phyloP scores from a whole-genome alignment of 2,113 vertebrate genomes.

The Colistium nudipinnis region DNA sequence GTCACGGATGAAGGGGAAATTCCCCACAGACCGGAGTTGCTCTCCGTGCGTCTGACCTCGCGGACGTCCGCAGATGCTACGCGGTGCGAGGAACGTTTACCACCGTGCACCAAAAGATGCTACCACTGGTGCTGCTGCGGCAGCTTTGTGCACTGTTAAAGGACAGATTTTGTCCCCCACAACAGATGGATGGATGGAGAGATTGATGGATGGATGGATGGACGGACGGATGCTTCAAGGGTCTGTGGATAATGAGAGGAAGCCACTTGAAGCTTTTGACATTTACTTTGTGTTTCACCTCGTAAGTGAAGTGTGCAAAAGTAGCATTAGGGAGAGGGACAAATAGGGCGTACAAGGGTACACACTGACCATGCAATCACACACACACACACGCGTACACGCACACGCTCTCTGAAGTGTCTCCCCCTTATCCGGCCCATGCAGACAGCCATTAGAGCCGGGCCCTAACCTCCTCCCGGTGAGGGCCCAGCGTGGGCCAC shows the following conservation, averaged over 20 bases:
- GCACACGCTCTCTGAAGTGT: conserved; percentile 46
- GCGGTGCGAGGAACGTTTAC: background rate
- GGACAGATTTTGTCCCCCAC: no score
- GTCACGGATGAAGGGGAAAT: conserved; percentile 3
- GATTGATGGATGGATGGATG: conserved; percentile 4
- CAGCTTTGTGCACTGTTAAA: background rate
- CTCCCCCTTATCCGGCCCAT: conserved; percentile 23
- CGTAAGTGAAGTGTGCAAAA: conserved; percentile 49
- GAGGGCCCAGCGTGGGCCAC: conserved; percentile 46
- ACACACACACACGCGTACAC: conserved; percentile 7
- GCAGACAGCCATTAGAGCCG: conserved; percentile 36
- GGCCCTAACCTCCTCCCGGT: background rate
- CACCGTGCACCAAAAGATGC: background rate
- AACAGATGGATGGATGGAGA: conserved; percentile 21
- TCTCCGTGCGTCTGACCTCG: background rate
- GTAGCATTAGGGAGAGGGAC: conserved; percentile 25
- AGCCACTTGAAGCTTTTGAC: conserved; percentile 52
- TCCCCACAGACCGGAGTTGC: conserved; percentile 2
- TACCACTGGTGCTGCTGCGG: background rate
- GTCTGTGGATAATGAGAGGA: conserved; percentile 6
- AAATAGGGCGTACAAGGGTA: conserved; percentile 18
- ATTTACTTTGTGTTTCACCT: conserved; percentile 59
- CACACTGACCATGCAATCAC: conserved; percentile 16
- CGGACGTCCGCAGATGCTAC: background rate
- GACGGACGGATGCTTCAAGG: background rate